Evolutionary conservation across 2,888 invertebrate species (phyloP).

Genomic region (Icerya purchasi): DNA sequence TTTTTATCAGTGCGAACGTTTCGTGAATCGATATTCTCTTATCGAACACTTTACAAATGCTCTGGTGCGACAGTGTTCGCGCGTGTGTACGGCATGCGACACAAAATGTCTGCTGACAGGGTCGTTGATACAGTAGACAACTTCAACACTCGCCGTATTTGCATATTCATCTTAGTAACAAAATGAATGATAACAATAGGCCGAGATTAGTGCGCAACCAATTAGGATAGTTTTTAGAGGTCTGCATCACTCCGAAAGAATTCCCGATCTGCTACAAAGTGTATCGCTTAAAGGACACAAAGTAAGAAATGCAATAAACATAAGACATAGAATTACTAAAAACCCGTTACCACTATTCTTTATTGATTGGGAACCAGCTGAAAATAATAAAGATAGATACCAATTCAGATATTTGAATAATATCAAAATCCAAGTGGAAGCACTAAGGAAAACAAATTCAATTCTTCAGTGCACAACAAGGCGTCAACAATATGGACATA

Average conservation of each 20-base stretch:
- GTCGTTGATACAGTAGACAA: too few species aligned
- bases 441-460: not conserved
- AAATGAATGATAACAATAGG: too few species aligned
- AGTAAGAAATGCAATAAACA: not conserved
- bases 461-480: not conserved
- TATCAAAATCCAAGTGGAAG: not conserved
- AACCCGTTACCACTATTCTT: not conserved
- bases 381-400: not conserved
- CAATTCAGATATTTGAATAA: not conserved
- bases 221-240: not conserved
- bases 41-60: too few species aligned
- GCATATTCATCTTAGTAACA: too few species aligned
- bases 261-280: not conserved
- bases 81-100: too few species aligned
- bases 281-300: not conserved
- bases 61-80: too few species aligned
- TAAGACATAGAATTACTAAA: not conserved
- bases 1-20: too few species aligned
- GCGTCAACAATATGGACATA: not conserved
- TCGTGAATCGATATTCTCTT: too few species aligned
- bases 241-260: not conserved
- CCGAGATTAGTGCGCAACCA: too few species aligned
- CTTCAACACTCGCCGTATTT: too few species aligned
- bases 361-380: not conserved
- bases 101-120: too few species aligned